Percentiles rank a stretch among this genome's conserved stretches.
These are phyloP conservation scores for Camelus dromedarius DNA, from an alignment of 2,113 vertebrate genomes.

Conservation along the genomic window DNA sequence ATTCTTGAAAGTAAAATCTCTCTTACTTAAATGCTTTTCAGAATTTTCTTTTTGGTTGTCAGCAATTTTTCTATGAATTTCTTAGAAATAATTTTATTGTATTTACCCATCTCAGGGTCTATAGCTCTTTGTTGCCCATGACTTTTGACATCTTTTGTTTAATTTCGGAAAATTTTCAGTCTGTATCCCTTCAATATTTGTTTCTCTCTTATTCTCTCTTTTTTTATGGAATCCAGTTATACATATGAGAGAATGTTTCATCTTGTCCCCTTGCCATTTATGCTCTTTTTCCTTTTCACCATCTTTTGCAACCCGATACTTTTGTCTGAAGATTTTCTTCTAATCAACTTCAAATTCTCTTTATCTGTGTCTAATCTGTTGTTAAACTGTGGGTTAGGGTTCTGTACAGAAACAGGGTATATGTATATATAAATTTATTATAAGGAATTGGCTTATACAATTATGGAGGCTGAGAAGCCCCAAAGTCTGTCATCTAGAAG, in stretches of 20 bases:
- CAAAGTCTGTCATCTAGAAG: not conserved
- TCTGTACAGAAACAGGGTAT: not conserved
- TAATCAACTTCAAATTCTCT: not conserved
- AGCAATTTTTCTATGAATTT: not conserved
- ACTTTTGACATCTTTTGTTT: not conserved
- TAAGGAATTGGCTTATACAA: not conserved
- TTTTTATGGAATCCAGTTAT: not conserved
- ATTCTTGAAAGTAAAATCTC: not conserved
- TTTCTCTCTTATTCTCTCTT: not conserved
- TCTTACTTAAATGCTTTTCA: not conserved
- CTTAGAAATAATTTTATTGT: not conserved
- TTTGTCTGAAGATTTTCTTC: not conserved
- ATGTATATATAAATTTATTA: not conserved
- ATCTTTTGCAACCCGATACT: not conserved
- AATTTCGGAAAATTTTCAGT: not conserved
- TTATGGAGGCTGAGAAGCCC: not conserved
- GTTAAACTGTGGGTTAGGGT: not conserved
- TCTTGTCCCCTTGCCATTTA: not conserved
- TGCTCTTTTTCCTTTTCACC: not conserved
- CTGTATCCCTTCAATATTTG: not conserved
- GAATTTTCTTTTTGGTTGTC: not conserved
- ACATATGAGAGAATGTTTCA: not conserved
- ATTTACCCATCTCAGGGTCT: not conserved
- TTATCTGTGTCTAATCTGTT: not conserved
- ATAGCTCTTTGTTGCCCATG: not conserved